phyloP scores from a whole-genome alignment of 2,888 invertebrate genomes.

The Cryptocephalus primarius region DNA sequence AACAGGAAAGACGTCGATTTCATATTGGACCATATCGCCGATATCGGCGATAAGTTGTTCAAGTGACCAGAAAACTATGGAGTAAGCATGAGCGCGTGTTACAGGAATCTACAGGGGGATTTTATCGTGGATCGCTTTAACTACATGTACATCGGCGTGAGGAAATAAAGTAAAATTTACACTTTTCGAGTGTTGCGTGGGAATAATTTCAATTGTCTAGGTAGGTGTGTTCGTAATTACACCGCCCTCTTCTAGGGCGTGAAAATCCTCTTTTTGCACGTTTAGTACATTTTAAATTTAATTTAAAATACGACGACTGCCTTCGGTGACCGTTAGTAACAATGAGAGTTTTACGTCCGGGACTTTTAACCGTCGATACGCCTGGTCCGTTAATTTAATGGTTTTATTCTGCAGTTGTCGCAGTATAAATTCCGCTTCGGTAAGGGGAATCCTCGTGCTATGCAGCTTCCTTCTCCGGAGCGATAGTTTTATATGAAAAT shows the following conservation, averaged over 20 bases:
- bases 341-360: background rate
- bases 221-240: too few species aligned
- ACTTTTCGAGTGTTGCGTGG: too few species aligned
- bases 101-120: slow-evolving; percentile 14
- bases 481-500: slow-evolving; percentile 17
- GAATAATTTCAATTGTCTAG: too few species aligned
- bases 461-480: background rate
- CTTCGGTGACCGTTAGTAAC: too few species aligned
- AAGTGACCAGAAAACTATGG: slow-evolving; percentile 2
- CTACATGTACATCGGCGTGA: too few species aligned
- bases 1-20: slow-evolving; percentile 46
- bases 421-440: slow-evolving; percentile 2
- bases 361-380: slow-evolving; percentile 1
- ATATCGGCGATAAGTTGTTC: slow-evolving; percentile 37
- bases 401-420: slow-evolving; percentile 8
- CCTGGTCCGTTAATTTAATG: slow-evolving; percentile 4
- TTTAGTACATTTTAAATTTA: too few species aligned
- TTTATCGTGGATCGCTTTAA: slow-evolving; percentile 31
- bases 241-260: too few species aligned
- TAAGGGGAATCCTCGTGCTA: slow-evolving; percentile 2
- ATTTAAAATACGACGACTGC: too few species aligned
- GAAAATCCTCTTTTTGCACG: too few species aligned
- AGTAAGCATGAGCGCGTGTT: background rate
- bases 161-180: too few species aligned
- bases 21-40: slow-evolving; percentile 49